A percentile compares a stretch with the other conserved stretches of the same genome.
phyloP scores from a whole-genome alignment of 2,888 invertebrate species.

The Uropetala carovei region DNA sequence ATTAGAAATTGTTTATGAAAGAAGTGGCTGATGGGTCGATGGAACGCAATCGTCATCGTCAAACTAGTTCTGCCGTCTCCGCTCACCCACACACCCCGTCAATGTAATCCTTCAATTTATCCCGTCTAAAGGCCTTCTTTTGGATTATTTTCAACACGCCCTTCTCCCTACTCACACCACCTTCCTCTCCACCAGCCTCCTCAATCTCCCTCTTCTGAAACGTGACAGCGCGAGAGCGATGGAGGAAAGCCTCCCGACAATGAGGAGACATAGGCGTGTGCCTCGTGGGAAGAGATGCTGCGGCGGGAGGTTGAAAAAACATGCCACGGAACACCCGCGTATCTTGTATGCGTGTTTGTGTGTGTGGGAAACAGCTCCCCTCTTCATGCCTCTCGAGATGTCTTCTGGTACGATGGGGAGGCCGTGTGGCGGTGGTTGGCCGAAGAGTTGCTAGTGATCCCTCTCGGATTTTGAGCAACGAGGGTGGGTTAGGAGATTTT shows the following conservation, averaged over 20 bases:
- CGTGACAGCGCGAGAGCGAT: constrained; percentile 8
- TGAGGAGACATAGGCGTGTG: constrained; percentile 19
- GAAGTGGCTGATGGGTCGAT: no score
- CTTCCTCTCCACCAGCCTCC: neutral
- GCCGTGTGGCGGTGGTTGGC: neutral
- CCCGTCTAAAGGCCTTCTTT: neutral
- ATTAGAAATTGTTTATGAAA: no score
- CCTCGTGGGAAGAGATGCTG: neutral
- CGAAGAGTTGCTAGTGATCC: neutral
- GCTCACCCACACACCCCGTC: neutral
- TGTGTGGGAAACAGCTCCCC: constrained; percentile 10
- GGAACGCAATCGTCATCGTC: no score
- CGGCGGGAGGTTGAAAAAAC: neutral
- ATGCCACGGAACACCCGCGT: neutral
- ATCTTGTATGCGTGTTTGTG: neutral
- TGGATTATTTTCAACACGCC: no score
- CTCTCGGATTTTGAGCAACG: neutral
- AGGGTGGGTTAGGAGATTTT: neutral
- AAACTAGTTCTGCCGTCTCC: no score
- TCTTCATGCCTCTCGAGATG: neutral
- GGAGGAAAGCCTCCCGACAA: constrained; percentile 1
- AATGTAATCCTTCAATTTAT: neutral
- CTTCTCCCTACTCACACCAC: neutral
- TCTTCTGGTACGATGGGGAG: neutral
- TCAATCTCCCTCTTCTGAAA: neutral